These are phyloP conservation scores for Marcusenius ussheri DNA, from an alignment of 2,113 vertebrate species.

Conservation along the genomic window DNA sequence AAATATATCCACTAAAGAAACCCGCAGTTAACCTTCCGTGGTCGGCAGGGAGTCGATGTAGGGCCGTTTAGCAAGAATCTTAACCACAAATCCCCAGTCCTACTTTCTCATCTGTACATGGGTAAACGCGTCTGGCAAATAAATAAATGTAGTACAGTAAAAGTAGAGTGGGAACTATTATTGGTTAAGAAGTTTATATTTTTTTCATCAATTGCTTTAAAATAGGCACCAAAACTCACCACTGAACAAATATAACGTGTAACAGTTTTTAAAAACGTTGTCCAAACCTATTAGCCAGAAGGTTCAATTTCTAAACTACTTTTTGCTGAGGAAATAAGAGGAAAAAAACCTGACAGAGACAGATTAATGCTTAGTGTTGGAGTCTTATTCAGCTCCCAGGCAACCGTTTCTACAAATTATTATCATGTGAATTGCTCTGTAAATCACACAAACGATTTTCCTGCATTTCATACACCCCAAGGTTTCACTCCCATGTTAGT, in stretches of 20 bases:
- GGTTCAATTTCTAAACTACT: background rate
- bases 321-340: background rate
- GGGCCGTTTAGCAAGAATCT: background rate
- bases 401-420: background rate
- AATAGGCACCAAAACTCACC: background rate
- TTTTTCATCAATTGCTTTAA: background rate
- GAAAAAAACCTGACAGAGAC: background rate
- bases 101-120: background rate
- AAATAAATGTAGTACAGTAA: background rate
- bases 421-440: background rate
- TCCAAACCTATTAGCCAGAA: background rate
- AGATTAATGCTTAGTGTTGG: background rate
- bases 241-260: background rate
- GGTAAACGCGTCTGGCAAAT: background rate
- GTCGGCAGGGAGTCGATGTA: background rate
- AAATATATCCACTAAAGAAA: background rate
- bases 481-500: background rate
- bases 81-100: background rate
- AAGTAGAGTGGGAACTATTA: background rate
- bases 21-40: background rate
- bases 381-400: background rate
- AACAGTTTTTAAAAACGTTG: background rate
- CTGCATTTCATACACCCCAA: background rate
- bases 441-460: constrained; percentile 4
- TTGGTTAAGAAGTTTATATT: background rate